phyloP scores from a whole-genome alignment of 1,140 invertebrate species.

The Liolophura sinensis region DNA sequence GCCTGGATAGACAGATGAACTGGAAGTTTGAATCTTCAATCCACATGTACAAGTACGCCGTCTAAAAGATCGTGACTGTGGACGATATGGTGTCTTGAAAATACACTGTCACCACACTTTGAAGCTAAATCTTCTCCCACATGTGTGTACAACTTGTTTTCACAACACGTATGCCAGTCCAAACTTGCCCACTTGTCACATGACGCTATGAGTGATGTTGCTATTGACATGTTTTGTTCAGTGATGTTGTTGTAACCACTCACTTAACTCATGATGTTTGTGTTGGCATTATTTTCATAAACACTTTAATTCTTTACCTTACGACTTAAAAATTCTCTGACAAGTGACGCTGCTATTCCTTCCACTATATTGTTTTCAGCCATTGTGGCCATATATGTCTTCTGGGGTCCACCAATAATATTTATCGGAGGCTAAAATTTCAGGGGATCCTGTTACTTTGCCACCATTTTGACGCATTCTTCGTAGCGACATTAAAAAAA shows the following conservation, averaged over 20 bases:
- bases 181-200: neutral
- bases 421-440: neutral
- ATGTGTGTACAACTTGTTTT: neutral
- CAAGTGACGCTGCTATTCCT: slow-evolving; percentile 41
- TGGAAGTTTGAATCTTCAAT: too few relatives aligned
- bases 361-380: slow-evolving; percentile 23
- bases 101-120: too few relatives aligned
- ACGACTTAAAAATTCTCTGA: slow-evolving; percentile 49
- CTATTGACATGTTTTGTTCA: neutral
- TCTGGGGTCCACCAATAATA: neutral
- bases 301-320: slow-evolving; percentile 30
- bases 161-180: too few relatives aligned
- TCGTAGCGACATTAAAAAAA: neutral
- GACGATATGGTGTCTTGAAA: too few relatives aligned
- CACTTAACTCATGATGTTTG: neutral
- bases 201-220: neutral
- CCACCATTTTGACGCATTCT: neutral
- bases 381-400: neutral
- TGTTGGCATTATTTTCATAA: neutral
- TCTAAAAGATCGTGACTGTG: neutral
- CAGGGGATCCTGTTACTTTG: neutral
- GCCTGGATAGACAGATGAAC: too few relatives aligned
- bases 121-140: neutral
- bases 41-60: too few relatives aligned
- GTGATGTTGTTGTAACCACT: neutral